phyloP scores from a whole-genome alignment of 2,797 vertebrate species.

The Sebastes taczanowskii region DNA sequence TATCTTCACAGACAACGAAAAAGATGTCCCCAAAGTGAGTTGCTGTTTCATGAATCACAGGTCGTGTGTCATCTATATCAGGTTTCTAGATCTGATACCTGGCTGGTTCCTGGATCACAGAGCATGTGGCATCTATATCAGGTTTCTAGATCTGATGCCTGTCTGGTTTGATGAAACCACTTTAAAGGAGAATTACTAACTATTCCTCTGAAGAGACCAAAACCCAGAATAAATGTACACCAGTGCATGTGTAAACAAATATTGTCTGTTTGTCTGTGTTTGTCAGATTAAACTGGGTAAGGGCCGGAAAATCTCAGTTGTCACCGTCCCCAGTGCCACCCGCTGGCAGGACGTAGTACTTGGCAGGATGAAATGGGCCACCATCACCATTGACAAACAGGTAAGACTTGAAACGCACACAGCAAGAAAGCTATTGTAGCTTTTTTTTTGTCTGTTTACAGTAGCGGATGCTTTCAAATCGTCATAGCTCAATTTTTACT shows the following conservation, averaged over 20 bases:
- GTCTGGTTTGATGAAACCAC: neutral
- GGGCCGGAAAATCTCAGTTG: conserved; percentile 20
- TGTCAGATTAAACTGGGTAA: conserved; percentile 28
- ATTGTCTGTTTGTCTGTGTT: neutral
- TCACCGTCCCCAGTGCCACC: conserved; percentile 32
- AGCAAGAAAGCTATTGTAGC: neutral
- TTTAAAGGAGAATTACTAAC: neutral
- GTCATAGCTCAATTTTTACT: neutral
- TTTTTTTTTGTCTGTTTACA: neutral
- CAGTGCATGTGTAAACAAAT: neutral
- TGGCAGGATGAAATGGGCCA: conserved; percentile 59
- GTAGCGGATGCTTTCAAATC: neutral
- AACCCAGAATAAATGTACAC: neutral
- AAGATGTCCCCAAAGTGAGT: conserved; percentile 50
- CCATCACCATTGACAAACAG: conserved; percentile 44
- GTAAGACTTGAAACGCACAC: neutral
- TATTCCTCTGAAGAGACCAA: neutral
- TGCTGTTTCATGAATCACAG: neutral
- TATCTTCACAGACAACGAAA: conserved; percentile 56
- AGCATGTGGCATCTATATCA: too few relatives aligned
- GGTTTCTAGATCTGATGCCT: too few relatives aligned
- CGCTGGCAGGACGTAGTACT: conserved; percentile 64
- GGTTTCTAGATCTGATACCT: too few relatives aligned
- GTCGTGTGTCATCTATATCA: too few relatives aligned
- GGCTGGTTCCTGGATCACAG: too few relatives aligned